Base-by-base conservation (phyloP, 2,797 vertebrate genomes). In the Steatocranus sp. region DNA sequence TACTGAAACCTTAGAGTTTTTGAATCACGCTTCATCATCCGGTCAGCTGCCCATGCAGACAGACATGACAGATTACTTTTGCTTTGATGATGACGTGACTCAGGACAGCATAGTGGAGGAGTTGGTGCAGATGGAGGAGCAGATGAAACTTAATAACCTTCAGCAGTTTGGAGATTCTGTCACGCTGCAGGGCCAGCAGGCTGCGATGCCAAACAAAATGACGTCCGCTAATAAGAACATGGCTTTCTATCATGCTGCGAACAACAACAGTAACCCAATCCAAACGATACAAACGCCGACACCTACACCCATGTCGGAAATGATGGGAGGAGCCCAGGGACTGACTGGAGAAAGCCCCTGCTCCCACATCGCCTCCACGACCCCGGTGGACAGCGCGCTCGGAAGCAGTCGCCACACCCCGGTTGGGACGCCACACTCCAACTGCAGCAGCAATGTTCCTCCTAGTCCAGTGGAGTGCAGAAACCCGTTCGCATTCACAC, bases 101-200 rank as follows among this genome's bases (percentile, higher is more conserved):
- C 99, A 99, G 91, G 99, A 99, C 90, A 99, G 99, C 94, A 99
- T 99, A 54, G 98, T 99, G 86, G 98, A 99, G 93, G 99, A 99
- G 91, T 95, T 99, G 87, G 98, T 99, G 86, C 97, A 98, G 90
- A 99, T 99, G 98, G 99, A 99, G 86, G 98, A 99, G 93, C 98
- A 99, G 86, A 99, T 99, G 98, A 98, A 98, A 36, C 95, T 98
- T 80, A 98, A 94, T 85, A 97, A 92, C 78, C 95, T 97, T 76
- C 97, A 98, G 91, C 87, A 95, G 80, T 98, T 97, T 0, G 82
- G 96, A 20, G 89, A 92, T 82, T 96, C 97, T 82, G 95, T 96
- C 91, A 36, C 95, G 2, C 90, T 97, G 61, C 97, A 97, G 86
- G 95, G 90, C 84, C 97, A 97, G 76, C 94, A 97, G 2, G 41